Conservation (phyloP, 2,888 invertebrate species). For the Drosophila cognata region DNA sequence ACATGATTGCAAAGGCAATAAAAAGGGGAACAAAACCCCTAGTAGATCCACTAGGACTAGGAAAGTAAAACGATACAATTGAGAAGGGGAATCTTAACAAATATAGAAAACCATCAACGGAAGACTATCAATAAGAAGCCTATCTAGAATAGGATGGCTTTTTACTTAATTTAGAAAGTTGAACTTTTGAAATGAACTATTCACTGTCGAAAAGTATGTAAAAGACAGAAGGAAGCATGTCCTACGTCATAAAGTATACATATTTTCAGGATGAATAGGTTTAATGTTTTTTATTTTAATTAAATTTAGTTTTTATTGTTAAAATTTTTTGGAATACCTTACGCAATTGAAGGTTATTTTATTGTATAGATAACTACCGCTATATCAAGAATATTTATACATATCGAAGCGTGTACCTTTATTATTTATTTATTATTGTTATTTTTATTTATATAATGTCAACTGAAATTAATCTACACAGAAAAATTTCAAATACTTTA, state of each 20-base stretch:
- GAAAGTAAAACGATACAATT: background rate
- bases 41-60: background rate
- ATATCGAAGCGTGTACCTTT: background rate
- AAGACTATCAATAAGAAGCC: background rate
- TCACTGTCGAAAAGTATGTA: background rate
- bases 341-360: background rate
- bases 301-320: no score
- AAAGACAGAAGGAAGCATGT: no score
- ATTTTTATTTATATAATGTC: no score
- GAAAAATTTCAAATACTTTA: no score
- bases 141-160: background rate
- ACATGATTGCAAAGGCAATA: no score
- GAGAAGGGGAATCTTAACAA: background rate
- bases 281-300: no score
- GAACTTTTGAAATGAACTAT: background rate
- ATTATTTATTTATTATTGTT: no score
- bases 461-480: no score
- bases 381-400: background rate
- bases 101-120: background rate
- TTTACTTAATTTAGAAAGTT: background rate
- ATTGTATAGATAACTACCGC: background rate
- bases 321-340: background rate
- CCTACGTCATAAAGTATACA: background rate
- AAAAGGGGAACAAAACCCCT: no score
- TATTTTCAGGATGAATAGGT: background rate